Conservation (phyloP, 1,140 invertebrate species). For the Platyscapa corneri region DNA sequence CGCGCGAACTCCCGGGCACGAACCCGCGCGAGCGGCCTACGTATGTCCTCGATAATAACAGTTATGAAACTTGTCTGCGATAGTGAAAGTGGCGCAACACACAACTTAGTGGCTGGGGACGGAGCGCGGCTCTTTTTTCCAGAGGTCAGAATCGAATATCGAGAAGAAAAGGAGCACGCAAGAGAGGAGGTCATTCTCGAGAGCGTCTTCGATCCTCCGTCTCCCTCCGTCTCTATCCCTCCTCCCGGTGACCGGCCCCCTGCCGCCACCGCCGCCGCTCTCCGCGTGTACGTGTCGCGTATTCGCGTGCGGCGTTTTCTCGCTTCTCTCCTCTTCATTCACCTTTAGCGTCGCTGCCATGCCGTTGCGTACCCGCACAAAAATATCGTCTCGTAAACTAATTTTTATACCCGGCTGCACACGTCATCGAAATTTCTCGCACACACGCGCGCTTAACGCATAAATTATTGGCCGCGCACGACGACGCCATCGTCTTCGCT, state of each 20-base stretch:
- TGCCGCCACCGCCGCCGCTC: too few relatives aligned
- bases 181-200: slow-evolving; percentile 36
- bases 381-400: slow-evolving; percentile 10
- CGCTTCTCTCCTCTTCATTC: too few relatives aligned
- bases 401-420: not conserved
- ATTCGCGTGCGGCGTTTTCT: not conserved
- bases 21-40: slow-evolving; percentile 7
- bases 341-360: not conserved
- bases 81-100: slow-evolving; percentile 71
- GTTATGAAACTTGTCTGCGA: slow-evolving; percentile 69
- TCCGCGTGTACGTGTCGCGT: not conserved
- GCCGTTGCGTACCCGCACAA: not conserved
- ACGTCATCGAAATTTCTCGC: not conserved
- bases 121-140: not conserved
- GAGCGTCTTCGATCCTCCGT: not conserved
- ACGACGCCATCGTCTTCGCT: not conserved
- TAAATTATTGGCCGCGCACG: not conserved
- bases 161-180: slow-evolving; percentile 30
- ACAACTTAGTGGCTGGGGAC: slow-evolving; percentile 61
- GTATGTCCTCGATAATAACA: slow-evolving; percentile 70
- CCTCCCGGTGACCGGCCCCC: too few relatives aligned
- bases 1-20: too few relatives aligned
- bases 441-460: not conserved
- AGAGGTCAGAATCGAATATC: slow-evolving; percentile 22
- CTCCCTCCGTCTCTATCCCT: not conserved